Percentiles rank a stretch among this genome's conserved stretches.
Conservation (phyloP, 2,113 vertebrate species). For the Brevimyrus niger region DNA sequence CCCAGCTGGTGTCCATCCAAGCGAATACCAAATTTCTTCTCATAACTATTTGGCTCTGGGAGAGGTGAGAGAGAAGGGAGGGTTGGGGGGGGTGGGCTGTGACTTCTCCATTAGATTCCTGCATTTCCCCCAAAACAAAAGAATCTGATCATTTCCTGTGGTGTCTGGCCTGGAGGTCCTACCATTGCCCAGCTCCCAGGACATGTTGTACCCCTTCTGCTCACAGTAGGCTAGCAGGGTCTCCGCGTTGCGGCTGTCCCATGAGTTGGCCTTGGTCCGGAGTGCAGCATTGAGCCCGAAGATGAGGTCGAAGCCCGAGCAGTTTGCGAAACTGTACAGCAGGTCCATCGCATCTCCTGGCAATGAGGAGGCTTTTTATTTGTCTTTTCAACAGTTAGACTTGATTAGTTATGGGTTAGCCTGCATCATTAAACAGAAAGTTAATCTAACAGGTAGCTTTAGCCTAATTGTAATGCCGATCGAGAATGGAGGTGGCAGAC, state of each 20-base stretch:
- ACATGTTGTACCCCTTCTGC: slow-evolving; percentile 64
- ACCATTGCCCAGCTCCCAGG: slow-evolving; percentile 96
- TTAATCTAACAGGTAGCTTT: not conserved
- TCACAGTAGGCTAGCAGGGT: slow-evolving; percentile 72
- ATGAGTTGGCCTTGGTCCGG: slow-evolving; percentile 58
- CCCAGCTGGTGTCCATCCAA: slow-evolving; percentile 79
- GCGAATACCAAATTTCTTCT: slow-evolving; percentile 76
- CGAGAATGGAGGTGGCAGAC: too few relatives aligned
- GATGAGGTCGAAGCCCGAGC: slow-evolving; percentile 74
- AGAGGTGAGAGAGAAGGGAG: not conserved
- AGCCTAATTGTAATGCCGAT: not conserved
- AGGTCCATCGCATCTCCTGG: slow-evolving; percentile 74
- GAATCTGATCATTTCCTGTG: not conserved
- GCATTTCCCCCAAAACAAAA: not conserved
- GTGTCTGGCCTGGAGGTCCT: not conserved
- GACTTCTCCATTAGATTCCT: not conserved
- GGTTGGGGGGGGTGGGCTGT: too few relatives aligned
- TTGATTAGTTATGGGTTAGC: not conserved
- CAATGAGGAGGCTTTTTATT: not conserved
- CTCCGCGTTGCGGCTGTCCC: slow-evolving; percentile 78
- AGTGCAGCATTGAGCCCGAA: slow-evolving; percentile 91
- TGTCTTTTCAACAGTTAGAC: not conserved
- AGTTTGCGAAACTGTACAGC: slow-evolving; percentile 74
- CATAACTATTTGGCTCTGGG: slow-evolving; percentile 88
- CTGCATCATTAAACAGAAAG: not conserved